Conservation (phyloP, 2,113 vertebrate species). For the Malurus cyaneus region DNA sequence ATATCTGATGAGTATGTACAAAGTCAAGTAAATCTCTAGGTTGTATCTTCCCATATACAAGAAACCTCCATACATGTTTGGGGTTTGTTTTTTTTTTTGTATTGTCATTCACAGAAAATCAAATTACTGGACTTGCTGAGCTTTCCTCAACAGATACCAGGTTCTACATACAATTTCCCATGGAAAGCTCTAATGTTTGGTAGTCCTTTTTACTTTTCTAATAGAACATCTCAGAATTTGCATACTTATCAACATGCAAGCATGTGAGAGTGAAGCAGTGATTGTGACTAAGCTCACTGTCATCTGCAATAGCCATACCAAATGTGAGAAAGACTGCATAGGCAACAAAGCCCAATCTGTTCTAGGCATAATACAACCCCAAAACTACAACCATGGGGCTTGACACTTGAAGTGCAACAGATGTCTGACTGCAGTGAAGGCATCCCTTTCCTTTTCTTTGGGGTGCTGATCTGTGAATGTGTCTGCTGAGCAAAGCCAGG, state of each 20-base stretch:
- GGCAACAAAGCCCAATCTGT: not conserved
- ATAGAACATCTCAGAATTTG: not conserved
- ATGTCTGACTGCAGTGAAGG: not conserved
- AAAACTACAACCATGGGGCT: not conserved
- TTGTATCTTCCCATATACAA: not conserved
- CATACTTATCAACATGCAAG: not conserved
- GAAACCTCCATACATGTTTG: not conserved
- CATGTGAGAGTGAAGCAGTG: not conserved
- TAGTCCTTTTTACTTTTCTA: not conserved
- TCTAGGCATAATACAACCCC: not conserved
- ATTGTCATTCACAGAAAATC: not conserved
- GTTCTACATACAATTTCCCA: not conserved
- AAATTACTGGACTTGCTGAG: not conserved
- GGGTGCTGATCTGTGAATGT: not conserved
- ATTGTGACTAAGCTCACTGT: not conserved
- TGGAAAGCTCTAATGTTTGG: not conserved
- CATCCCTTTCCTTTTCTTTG: not conserved
- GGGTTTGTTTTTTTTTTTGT: too few relatives aligned
- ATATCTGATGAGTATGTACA: not conserved
- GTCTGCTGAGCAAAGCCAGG: constrained; percentile 4
- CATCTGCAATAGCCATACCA: not conserved
- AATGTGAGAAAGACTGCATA: not conserved
- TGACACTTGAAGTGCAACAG: not conserved
- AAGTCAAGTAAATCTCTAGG: constrained; percentile 39
- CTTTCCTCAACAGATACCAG: not conserved